These are phyloP conservation scores for Hydrochoerus hydrochaeris DNA, from an alignment of 2,113 vertebrate species.

Conservation along the genomic window DNA sequence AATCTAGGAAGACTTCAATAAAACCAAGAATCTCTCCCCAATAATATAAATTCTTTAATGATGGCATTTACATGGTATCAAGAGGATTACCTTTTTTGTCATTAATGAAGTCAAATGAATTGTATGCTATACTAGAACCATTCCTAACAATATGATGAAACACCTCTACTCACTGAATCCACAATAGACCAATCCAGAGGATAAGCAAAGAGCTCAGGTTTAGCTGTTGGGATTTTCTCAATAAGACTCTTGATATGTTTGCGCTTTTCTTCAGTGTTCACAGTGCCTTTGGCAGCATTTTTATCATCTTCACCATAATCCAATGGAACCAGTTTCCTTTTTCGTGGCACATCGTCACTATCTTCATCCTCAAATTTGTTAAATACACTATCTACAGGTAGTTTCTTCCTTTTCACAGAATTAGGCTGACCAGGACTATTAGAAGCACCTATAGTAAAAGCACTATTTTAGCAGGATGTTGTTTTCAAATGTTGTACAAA, in stretches of 20 bases:
- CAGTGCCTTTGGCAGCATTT: slow-evolving; percentile 93
- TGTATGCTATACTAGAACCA: neutral
- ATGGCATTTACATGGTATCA: neutral
- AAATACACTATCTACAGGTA: slow-evolving; percentile 98
- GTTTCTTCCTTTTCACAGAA: slow-evolving; percentile 96
- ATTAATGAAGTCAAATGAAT: neutral
- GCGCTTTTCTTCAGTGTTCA: slow-evolving; percentile 97
- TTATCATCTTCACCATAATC: slow-evolving; percentile 99
- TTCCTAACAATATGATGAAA: neutral
- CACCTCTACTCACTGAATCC: slow-evolving; percentile 92
- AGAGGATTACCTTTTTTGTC: neutral
- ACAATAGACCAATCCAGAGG: slow-evolving; percentile 98
- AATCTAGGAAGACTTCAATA: slow-evolving; percentile 4
- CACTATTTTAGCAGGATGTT: slow-evolving; percentile 11
- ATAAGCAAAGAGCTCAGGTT: slow-evolving; percentile 98
- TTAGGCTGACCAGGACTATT: slow-evolving; percentile 97
- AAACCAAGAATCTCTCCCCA: neutral
- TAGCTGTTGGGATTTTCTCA: slow-evolving; percentile 98
- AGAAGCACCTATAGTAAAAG: slow-evolving; percentile 89
- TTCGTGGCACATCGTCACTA: slow-evolving; percentile 95
- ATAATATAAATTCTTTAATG: neutral
- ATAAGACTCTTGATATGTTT: slow-evolving; percentile 99
- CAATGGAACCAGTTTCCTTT: slow-evolving; percentile 97
- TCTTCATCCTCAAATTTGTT: slow-evolving; percentile 99
- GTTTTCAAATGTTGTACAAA: slow-evolving; percentile 41